A percentile compares a stretch with the other conserved stretches of the same genome.
Evolutionary conservation across 2,888 invertebrate species (phyloP).

Genomic region (Agrochola macilenta): DNA sequence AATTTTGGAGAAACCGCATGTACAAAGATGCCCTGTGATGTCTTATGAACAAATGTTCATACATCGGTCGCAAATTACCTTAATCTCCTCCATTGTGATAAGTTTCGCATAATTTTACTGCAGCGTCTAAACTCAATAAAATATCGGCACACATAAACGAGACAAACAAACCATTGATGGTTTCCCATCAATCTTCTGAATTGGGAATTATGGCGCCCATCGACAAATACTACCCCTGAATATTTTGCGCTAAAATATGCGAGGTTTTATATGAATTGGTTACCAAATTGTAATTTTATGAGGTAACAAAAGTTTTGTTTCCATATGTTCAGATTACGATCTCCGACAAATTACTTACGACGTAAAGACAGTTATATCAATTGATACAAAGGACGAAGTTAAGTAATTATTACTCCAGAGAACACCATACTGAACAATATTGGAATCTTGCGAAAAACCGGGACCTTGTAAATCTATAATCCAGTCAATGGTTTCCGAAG

Average conservation of each 20-base stretch:
- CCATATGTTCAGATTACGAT: not conserved
- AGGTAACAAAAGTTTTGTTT: not conserved
- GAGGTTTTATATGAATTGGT: not conserved
- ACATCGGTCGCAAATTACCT: not conserved
- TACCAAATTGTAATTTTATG: not conserved
- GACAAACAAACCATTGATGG: constrained; percentile 38
- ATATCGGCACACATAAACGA: constrained; percentile 25
- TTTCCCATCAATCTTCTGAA: constrained; percentile 37
- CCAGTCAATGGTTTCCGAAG: not conserved
- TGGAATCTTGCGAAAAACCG: not conserved
- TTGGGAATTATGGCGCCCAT: constrained; percentile 35
- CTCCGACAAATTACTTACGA: not conserved
- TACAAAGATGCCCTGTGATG: not conserved
- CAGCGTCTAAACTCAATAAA: constrained; percentile 27
- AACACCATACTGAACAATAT: not conserved
- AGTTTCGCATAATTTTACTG: not conserved
- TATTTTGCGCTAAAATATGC: constrained; percentile 2
- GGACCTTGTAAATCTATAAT: too few relatives aligned
- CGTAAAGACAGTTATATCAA: not conserved
- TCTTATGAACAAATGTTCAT: not conserved
- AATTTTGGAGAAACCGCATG: not conserved
- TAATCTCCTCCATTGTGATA: not conserved
- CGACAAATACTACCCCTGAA: constrained; percentile 28
- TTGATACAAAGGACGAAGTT: too few relatives aligned
- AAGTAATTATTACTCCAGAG: not conserved